These are phyloP conservation scores for Channallabes apus DNA, from an alignment of 2,797 vertebrate genomes.

Conservation along the genomic window DNA sequence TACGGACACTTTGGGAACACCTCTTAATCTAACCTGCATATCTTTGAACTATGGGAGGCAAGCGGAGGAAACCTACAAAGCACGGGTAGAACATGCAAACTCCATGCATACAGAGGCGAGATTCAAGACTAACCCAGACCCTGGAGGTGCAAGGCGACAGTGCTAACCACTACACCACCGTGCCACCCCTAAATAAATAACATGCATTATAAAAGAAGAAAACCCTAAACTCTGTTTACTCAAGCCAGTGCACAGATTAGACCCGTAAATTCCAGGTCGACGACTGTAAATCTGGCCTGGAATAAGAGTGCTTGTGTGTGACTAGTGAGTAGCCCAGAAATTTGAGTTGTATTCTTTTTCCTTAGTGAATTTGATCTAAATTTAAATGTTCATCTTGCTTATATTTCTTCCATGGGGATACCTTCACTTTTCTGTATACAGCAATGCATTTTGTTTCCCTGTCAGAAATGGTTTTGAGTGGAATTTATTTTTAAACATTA, in stretches of 20 bases:
- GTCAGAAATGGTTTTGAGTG: neutral
- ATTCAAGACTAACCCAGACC: too few relatives aligned
- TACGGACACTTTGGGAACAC: too few relatives aligned
- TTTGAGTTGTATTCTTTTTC: neutral
- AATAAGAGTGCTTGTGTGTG: neutral
- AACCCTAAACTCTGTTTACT: neutral
- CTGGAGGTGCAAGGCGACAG: too few relatives aligned
- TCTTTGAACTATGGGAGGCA: too few relatives aligned
- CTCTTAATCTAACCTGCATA: too few relatives aligned
- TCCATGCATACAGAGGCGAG: too few relatives aligned
- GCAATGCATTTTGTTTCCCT: neutral
- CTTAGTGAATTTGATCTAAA: neutral
- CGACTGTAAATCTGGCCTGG: neutral
- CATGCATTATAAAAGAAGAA: too few relatives aligned
- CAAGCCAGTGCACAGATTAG: neutral
- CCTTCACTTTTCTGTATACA: neutral
- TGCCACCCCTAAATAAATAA: too few relatives aligned
- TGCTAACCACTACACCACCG: too few relatives aligned
- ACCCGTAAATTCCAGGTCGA: neutral
- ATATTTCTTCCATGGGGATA: neutral
- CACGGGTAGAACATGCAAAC: too few relatives aligned
- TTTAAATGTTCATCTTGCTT: neutral
- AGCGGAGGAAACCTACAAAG: too few relatives aligned
- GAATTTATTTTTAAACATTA: neutral
- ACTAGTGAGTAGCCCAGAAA: neutral